Evolutionary conservation across 2,797 vertebrate genomes (phyloP).

Genomic region (Phataginus tricuspis): DNA sequence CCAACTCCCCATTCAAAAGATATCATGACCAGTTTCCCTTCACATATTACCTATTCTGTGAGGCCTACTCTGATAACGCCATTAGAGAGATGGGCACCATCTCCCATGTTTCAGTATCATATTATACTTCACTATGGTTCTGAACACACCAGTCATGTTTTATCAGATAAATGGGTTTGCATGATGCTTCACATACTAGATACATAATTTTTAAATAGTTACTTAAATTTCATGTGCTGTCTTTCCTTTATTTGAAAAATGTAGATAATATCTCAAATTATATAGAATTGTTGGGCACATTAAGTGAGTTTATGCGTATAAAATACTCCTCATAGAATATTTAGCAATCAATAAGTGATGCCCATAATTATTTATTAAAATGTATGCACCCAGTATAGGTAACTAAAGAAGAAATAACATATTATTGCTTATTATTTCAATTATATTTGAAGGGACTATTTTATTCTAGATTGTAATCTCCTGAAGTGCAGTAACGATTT

Average conservation of each 20-base stretch:
- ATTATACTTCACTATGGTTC: not conserved
- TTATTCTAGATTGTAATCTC: not conserved
- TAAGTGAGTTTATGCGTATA: not conserved
- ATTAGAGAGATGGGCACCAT: not conserved
- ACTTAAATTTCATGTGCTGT: not conserved
- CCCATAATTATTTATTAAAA: not conserved
- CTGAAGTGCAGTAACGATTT: not conserved
- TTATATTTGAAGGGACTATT: not conserved
- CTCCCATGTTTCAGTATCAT: not conserved
- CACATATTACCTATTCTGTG: not conserved
- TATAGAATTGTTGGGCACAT: not conserved
- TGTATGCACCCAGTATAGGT: not conserved
- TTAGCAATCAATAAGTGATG: not conserved
- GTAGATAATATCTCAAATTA: not conserved
- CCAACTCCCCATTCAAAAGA: not conserved
- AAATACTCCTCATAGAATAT: not conserved
- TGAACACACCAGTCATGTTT: not conserved
- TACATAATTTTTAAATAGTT: not conserved
- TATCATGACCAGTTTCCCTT: not conserved
- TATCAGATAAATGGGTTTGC: not conserved
- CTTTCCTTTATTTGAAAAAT: not conserved
- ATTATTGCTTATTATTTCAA: not conserved
- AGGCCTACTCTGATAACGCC: rapidly evolving
- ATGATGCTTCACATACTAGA: not conserved
- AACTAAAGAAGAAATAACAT: not conserved